Conservation (phyloP, 2,888 invertebrate species). For the Byasa hedistus region DNA sequence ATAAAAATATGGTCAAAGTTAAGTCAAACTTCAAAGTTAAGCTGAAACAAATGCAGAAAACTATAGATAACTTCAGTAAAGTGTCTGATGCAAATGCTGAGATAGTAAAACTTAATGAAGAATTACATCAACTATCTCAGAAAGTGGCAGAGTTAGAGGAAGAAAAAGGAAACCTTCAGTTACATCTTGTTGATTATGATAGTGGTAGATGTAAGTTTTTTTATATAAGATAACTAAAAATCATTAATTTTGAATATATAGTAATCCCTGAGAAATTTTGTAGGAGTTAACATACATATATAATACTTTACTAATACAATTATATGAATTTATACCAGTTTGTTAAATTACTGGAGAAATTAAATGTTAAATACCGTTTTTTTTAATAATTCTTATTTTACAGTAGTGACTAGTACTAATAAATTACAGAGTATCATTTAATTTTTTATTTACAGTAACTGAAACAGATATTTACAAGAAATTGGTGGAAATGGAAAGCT, state of each 20-base stretch:
- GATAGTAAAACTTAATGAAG: conserved; percentile 82
- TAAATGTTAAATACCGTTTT: too few relatives aligned
- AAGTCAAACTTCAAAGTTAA: conserved; percentile 86
- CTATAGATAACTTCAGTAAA: conserved; percentile 83
- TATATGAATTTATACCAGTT: too few relatives aligned
- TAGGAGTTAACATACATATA: too few relatives aligned
- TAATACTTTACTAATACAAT: too few relatives aligned
- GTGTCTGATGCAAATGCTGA: conserved; percentile 84
- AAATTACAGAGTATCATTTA: neutral
- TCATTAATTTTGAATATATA: too few relatives aligned
- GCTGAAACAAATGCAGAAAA: conserved; percentile 87
- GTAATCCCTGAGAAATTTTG: too few relatives aligned
- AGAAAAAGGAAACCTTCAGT: conserved; percentile 94
- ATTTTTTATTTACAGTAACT: conserved; percentile 57
- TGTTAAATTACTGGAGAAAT: too few relatives aligned
- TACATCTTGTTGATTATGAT: conserved; percentile 90
- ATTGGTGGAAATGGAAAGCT: conserved; percentile 68
- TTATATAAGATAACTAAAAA: neutral
- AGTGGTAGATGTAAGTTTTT: conserved; percentile 82
- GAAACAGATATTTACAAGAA: conserved; percentile 76
- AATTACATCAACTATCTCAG: conserved; percentile 83
- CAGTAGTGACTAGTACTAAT: too few relatives aligned
- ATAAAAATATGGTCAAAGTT: conserved; percentile 87
- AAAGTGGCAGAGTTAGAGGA: conserved; percentile 92
- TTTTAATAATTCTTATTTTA: too few relatives aligned